Evolutionary conservation across 2,888 invertebrate genomes (phyloP), one percentile per base, ranked within the genome.

Genomic region (Rhodophaea formosa): DNA sequence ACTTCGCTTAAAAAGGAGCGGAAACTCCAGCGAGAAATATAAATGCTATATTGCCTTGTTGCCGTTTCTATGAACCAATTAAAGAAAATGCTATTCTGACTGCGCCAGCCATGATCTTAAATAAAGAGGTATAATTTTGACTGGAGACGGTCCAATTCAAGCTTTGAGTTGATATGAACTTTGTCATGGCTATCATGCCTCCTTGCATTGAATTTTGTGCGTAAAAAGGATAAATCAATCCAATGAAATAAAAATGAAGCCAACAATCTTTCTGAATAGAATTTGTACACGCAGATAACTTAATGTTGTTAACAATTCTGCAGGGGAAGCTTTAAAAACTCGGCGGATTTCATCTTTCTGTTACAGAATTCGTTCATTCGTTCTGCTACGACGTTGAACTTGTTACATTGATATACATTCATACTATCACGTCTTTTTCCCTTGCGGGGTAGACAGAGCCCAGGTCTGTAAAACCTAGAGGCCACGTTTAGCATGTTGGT

Each of bases 331-430:
- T 56, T 49, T 14, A 56, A 56, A 49, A 29, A 17, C 42, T 14
- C 49, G 39, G 57, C 55, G 59, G 59, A 71, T 72, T 71, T 56
- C 66, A 68, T 72, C 66, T 62, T 72, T 70, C 68, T 69, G 66
- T 72, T 75, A 75, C 67, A 71, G 66, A 73, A 76, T 75, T 71
- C 68, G 65, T 74, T 78, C 63, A 66, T 75, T 71, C 68, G 65
- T 74, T 78, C 63, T 65, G 63, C 69, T 70, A 78, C 49, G 16
- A 35, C 32, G 7, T 30, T n/a, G 32, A 1, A 32, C 14, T 32
- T 32, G 8, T 7, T 14, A 14, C n/a, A 14, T 30, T 47, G 8
- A 35, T 12, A 2, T 35, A 35, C n/a, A n/a, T n/a, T n/a, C n/a
- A n/a, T n/a, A n/a, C n/a, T n/a, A n/a, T n/a, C n/a, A n/a, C n/a